These are phyloP conservation scores for Syritta pipiens DNA, from an alignment of 2,888 invertebrate genomes.

Conservation along the genomic window DNA sequence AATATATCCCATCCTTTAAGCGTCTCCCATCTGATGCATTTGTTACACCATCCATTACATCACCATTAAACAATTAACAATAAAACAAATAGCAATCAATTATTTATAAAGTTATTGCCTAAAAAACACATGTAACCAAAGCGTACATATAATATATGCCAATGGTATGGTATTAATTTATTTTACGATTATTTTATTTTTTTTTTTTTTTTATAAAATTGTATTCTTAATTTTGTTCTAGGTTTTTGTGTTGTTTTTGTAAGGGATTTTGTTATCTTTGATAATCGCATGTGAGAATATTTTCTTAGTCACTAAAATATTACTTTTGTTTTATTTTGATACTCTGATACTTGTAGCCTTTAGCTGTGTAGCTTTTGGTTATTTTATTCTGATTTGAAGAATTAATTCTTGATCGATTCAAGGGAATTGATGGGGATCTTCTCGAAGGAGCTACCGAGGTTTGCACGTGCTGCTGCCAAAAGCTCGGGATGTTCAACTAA, in stretches of 20 bases:
- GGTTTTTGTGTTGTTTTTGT: slow-evolving; percentile 12
- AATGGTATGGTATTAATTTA: slow-evolving; percentile 31
- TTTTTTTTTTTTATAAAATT: slow-evolving; percentile 45
- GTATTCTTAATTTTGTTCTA: slow-evolving; percentile 28
- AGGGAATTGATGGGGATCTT: slow-evolving; percentile 75
- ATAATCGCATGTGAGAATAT: slow-evolving; percentile 44
- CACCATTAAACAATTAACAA: background rate
- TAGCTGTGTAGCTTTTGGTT: background rate
- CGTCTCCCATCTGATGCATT: background rate
- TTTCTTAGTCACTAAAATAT: slow-evolving; percentile 30
- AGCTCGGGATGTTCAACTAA: slow-evolving; percentile 87
- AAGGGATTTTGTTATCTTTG: slow-evolving; percentile 5
- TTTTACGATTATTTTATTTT: slow-evolving; percentile 16
- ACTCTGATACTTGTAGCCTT: slow-evolving; percentile 36
- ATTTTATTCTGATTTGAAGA: background rate
- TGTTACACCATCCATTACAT: too few species aligned
- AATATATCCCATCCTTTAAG: background rate
- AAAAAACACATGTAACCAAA: slow-evolving; percentile 11
- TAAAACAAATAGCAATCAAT: background rate
- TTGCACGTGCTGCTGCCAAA: slow-evolving; percentile 81
- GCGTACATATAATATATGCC: slow-evolving; percentile 28
- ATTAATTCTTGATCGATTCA: slow-evolving; percentile 67
- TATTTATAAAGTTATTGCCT: slow-evolving; percentile 8
- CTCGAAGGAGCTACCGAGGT: slow-evolving; percentile 79
- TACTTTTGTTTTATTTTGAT: slow-evolving; percentile 21